These are phyloP conservation scores for Entelurus aequoreus DNA, from an alignment of 2,113 vertebrate species.

Conservation along the genomic window DNA sequence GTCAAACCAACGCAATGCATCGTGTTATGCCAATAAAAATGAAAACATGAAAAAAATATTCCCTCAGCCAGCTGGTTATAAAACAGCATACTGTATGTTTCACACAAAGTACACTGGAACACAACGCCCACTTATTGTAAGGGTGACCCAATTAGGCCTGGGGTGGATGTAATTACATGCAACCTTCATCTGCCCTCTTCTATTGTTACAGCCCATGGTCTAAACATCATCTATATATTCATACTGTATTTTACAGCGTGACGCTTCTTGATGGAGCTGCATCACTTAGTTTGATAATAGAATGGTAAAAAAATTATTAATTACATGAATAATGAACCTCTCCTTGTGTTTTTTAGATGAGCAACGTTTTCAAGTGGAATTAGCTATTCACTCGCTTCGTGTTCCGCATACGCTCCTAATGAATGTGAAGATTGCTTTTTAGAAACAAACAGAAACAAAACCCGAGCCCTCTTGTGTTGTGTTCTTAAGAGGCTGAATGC, in stretches of 20 bases:
- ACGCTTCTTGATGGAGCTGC: conserved; percentile 1
- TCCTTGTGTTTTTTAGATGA: conserved; percentile 18
- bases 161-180: conserved; percentile 62
- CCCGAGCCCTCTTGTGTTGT: not conserved
- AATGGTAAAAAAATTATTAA: conserved; percentile 27
- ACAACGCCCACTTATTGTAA: conserved; percentile 46
- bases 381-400: conserved; percentile 2
- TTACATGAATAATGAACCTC: conserved; percentile 26
- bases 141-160: conserved; percentile 62
- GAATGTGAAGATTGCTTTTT: conserved; percentile 1
- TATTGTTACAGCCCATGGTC: conserved; percentile 51
- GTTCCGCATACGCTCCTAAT: not conserved
- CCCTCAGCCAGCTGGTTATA: conserved; percentile 21
- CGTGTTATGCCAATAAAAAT: not conserved
- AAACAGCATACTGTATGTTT: conserved; percentile 22
- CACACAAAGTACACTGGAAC: conserved; percentile 25
- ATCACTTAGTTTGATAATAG: conserved; percentile 26
- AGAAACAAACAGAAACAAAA: not conserved
- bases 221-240: not conserved
- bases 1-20: not conserved
- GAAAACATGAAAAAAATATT: conserved; percentile 9
- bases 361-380: conserved; percentile 8
- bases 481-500: conserved; percentile 8
- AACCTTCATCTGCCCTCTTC: conserved; percentile 59
- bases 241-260: not conserved